Evolutionary conservation across 2,797 vertebrate species (phyloP).

Genomic region (Monodelphis domestica): DNA sequence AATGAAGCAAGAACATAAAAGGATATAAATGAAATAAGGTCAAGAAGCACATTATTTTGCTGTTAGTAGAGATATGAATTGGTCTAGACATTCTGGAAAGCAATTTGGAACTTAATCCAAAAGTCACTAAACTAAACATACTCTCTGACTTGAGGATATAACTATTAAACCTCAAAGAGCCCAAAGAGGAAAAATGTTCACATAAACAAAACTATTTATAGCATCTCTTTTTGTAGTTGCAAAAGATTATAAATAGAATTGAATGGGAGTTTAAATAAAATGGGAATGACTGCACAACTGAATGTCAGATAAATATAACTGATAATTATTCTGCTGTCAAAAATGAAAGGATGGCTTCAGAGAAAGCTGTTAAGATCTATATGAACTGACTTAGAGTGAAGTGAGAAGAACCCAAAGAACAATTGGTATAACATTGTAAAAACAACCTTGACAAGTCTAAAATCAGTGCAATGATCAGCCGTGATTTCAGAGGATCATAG

Average conservation of each 20-base stretch:
- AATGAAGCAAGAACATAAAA: neutral
- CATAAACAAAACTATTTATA: neutral
- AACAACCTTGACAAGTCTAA: neutral
- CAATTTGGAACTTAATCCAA: neutral
- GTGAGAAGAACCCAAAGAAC: neutral
- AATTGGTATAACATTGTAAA: neutral
- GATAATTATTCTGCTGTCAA: neutral
- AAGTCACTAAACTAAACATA: neutral
- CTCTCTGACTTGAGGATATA: neutral
- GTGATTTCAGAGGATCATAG: neutral
- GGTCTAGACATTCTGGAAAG: neutral
- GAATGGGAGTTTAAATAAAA: neutral
- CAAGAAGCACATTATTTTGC: neutral
- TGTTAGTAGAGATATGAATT: neutral
- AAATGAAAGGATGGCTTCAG: neutral
- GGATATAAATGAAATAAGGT: neutral
- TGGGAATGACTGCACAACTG: neutral
- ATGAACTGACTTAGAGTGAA: neutral
- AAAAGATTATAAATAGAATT: neutral
- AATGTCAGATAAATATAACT: neutral
- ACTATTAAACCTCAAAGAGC: neutral
- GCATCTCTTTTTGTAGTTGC: neutral
- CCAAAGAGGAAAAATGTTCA: neutral
- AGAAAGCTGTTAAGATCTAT: neutral
- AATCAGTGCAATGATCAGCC: neutral